phyloP scores from a whole-genome alignment of 2,888 invertebrate genomes.

The Cryptocephalus moraei region DNA sequence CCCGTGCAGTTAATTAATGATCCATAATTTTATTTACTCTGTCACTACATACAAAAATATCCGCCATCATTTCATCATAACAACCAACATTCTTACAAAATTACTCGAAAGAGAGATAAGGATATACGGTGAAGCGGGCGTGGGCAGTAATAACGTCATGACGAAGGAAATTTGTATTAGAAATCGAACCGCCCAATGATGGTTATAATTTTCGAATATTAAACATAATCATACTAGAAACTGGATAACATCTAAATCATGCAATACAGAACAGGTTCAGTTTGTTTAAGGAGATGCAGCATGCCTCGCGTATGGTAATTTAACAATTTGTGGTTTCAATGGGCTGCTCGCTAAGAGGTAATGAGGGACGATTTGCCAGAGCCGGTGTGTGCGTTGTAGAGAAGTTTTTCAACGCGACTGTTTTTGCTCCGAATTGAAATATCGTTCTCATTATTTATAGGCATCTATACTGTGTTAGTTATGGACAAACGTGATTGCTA shows the following conservation, averaged over 20 bases:
- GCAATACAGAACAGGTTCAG: conserved; percentile 10
- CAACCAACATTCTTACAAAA: not conserved
- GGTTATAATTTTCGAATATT: conserved; percentile 13
- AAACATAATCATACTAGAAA: conserved; percentile 12
- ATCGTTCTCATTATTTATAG: too few species aligned
- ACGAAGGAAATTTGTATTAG: conserved; percentile 12
- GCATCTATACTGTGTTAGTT: too few species aligned
- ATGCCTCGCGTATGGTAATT: not conserved
- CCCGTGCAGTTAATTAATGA: too few species aligned
- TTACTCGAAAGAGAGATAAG: not conserved
- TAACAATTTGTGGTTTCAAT: not conserved
- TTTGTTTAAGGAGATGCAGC: conserved; percentile 5
- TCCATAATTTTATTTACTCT: too few species aligned
- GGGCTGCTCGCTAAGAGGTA: too few species aligned
- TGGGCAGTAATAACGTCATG: conserved; percentile 9
- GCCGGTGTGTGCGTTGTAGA: too few species aligned
- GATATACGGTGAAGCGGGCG: conserved; percentile 9
- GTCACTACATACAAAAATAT: too few species aligned
- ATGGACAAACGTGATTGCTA: too few species aligned
- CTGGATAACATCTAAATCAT: conserved; percentile 14
- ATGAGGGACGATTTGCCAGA: too few species aligned
- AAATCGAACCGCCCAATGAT: conserved; percentile 13
- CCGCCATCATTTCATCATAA: not conserved
- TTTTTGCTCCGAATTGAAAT: too few species aligned
- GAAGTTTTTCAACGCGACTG: too few species aligned